Conservation (phyloP, 1,140 invertebrate species). For the Papilio dardanus region DNA sequence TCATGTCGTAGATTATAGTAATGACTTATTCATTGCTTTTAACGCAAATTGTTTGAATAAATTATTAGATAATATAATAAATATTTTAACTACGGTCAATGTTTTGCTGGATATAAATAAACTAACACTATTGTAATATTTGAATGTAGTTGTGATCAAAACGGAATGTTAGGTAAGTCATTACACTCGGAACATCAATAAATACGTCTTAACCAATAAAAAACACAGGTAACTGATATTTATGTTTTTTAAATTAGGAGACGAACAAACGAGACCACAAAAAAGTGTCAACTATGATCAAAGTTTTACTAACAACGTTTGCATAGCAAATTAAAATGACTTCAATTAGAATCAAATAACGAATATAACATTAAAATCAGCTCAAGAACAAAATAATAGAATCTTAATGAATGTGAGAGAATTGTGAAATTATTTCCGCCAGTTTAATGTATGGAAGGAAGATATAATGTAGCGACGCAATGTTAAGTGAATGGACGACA, state of each 20-base stretch:
- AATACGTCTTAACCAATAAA: background rate
- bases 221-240: background rate
- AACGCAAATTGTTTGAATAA: slow-evolving; percentile 16
- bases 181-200: background rate
- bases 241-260: background rate
- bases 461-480: slow-evolving; percentile 69
- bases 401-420: slow-evolving; percentile 69
- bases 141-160: slow-evolving; percentile 2
- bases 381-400: slow-evolving; percentile 64
- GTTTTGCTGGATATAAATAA: slow-evolving; percentile 7
- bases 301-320: background rate
- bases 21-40: slow-evolving; percentile 18
- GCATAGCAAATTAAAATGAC: slow-evolving; percentile 42
- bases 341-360: slow-evolving; percentile 65
- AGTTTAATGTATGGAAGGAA: slow-evolving; percentile 65
- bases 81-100: slow-evolving; percentile 4
- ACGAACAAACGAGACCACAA: background rate
- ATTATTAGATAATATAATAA: background rate
- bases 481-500: slow-evolving; percentile 75
- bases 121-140: background rate
- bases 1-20: slow-evolving; percentile 10
- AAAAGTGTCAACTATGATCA: background rate
- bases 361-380: slow-evolving; percentile 70
- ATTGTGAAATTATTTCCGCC: slow-evolving; percentile 78
- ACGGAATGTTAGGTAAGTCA: background rate